These are phyloP conservation scores for Heliconius cydno DNA, from an alignment of 2,888 invertebrate species.

Conservation along the genomic window DNA sequence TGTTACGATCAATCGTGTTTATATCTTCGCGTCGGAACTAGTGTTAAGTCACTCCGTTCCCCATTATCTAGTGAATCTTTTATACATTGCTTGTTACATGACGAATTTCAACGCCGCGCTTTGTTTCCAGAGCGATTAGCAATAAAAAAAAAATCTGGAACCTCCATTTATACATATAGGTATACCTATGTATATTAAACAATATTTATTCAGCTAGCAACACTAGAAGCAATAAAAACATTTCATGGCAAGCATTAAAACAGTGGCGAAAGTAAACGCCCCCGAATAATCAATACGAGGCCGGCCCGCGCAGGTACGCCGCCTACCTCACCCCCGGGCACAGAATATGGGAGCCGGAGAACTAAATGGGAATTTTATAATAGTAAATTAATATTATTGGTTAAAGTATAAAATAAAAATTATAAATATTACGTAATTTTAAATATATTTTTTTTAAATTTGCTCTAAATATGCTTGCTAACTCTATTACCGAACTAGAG, in stretches of 20 bases:
- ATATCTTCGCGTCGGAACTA: too few relatives aligned
- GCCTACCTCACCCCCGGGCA: slow-evolving; percentile 54
- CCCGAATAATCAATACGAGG: slow-evolving; percentile 69
- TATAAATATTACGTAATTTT: background rate
- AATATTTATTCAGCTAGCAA: slow-evolving; percentile 61
- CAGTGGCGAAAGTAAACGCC: slow-evolving; percentile 82
- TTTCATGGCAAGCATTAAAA: slow-evolving; percentile 81
- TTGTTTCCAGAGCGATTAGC: too few relatives aligned
- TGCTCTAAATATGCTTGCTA: too few relatives aligned
- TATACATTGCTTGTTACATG: background rate
- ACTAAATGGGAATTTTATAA: background rate
- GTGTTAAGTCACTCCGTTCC: too few relatives aligned
- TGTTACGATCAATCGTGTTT: too few relatives aligned
- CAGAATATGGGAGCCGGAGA: slow-evolving; percentile 10
- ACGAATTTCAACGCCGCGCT: background rate
- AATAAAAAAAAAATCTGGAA: background rate
- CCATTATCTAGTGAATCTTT: too few relatives aligned
- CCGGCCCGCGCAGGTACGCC: slow-evolving; percentile 74
- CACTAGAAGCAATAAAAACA: slow-evolving; percentile 77
- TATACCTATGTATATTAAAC: slow-evolving; percentile 55
- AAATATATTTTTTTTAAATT: too few relatives aligned
- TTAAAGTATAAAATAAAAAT: background rate
- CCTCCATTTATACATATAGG: background rate
- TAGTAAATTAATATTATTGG: background rate
- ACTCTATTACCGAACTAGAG: too few relatives aligned